Base-by-base conservation (phyloP, 2,113 vertebrate genomes). In the Aleadryas rufinucha region DNA sequence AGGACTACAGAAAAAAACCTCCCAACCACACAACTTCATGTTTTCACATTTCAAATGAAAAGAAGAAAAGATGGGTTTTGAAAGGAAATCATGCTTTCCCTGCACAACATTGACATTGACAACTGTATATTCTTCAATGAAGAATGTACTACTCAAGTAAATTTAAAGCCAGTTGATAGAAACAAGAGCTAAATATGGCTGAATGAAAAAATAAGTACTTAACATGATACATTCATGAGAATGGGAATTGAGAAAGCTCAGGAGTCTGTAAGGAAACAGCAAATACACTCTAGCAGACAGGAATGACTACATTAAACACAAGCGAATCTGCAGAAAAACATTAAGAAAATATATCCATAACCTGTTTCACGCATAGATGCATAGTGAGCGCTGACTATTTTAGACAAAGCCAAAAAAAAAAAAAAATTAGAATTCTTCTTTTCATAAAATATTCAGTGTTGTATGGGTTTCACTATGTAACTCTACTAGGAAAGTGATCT, bases 171-270 rank as follows among this genome's bases (percentile, higher is more conserved):
- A 72, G 59, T 27, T 94, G 63, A 72, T n/a, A 52, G 71, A 84
- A 88, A 86, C 6, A 37, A 69, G 72, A 83, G n/a, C 20, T 72
- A 76, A 83, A 77, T 53, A 61, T 11, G 26, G 54, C 13, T 57
- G 63, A 83, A 80, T 50, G 72, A 56, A 84, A 93, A 85, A 77
- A 35, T 7, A 88, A 80, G 37, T 49, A 70, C 54, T 90, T 80
- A 63, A 94, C 92, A 16, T 24, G 54, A 92, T 95, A 80, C 23
- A 66, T 85, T 93, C 80, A 93, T 84, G 59, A 86, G 72, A 90
- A 50, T 6, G 44, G 42, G 50, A 74, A 70, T 16, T 13, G 24
- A 93, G 68, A 53, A 84, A 83, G 28, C 68, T 79, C 71, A 50
- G 11, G 45, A 84, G 12, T 27, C n/a, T 53, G 30, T 28, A 60